phyloP scores from a whole-genome alignment of 2,113 vertebrate genomes.

The Oryzias curvinotus region DNA sequence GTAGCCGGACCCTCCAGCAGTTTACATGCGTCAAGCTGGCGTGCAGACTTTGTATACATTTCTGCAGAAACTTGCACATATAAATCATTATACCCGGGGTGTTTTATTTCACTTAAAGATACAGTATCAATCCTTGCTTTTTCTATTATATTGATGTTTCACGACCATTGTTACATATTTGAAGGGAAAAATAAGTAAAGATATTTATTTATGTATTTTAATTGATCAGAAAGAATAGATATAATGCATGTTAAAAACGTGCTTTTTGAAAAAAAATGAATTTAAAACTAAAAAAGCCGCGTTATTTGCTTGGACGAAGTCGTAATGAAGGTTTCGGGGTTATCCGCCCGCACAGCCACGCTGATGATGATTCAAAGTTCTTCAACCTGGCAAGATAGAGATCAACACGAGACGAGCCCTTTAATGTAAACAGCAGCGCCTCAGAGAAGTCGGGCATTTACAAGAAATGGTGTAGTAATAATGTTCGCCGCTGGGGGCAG shows the following conservation, averaged over 20 bases:
- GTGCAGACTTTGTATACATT: not conserved
- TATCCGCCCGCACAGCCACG: not conserved
- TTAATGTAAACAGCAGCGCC: conserved; percentile 32
- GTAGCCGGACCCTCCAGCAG: not conserved
- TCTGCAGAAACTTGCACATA: not conserved
- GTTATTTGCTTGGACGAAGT: not conserved
- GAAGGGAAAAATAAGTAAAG: not conserved
- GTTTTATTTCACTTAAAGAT: not conserved
- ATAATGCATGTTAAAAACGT: too few species aligned
- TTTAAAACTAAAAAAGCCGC: not conserved
- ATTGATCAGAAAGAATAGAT: too few species aligned
- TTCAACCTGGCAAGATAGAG: not conserved
- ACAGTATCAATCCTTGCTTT: not conserved
- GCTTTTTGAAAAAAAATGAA: too few species aligned
- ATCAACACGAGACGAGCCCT: conserved; percentile 25
- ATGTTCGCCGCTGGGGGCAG: conserved; percentile 21
- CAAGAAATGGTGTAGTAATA: conserved; percentile 63
- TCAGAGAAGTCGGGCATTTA: conserved; percentile 56
- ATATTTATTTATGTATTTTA: too few species aligned
- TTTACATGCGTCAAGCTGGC: not conserved
- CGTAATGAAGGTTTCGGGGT: too few species aligned
- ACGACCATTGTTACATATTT: too few species aligned
- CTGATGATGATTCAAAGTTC: not conserved
- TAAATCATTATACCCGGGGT: not conserved
- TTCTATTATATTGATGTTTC: not conserved